phyloP scores from a whole-genome alignment of 2,113 vertebrate species.

The Stegastes partitus region DNA sequence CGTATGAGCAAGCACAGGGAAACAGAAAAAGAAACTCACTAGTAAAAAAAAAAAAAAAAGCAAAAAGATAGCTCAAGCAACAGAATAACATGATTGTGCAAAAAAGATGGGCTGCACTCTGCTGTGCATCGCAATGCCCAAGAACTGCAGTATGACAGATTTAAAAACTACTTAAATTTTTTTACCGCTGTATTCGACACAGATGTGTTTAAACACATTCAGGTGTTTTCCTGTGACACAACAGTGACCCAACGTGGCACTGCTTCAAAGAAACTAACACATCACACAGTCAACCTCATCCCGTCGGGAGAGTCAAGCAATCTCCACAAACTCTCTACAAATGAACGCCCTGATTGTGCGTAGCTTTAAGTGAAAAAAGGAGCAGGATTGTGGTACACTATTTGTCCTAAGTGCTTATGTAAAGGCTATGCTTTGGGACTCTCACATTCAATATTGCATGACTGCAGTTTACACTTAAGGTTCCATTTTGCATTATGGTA shows the following conservation, averaged over 20 bases:
- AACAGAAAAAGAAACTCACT: slow-evolving; percentile 20
- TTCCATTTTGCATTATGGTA: slow-evolving; percentile 78
- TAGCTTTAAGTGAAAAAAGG: slow-evolving; percentile 78
- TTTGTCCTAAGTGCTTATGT: slow-evolving; percentile 81
- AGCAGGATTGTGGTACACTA: slow-evolving; percentile 65
- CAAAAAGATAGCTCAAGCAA: slow-evolving; percentile 34
- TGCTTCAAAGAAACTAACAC: slow-evolving; percentile 54
- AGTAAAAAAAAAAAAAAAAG: slow-evolving; percentile 30
- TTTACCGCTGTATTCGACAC: slow-evolving; percentile 21
- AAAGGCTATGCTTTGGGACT: slow-evolving; percentile 81
- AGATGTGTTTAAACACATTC: slow-evolving; percentile 48
- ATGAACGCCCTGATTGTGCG: slow-evolving; percentile 83
- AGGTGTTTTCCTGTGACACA: slow-evolving; percentile 41
- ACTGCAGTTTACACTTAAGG: slow-evolving; percentile 79
- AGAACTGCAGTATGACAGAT: slow-evolving; percentile 42
- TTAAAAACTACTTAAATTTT: slow-evolving; percentile 28
- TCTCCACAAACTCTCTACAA: slow-evolving; percentile 54
- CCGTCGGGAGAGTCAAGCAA: slow-evolving; percentile 46
- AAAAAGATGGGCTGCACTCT: slow-evolving; percentile 55
- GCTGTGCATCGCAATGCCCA: slow-evolving; percentile 59
- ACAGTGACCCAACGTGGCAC: slow-evolving; percentile 44
- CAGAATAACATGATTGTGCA: slow-evolving; percentile 64
- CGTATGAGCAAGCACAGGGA: slow-evolving; percentile 33
- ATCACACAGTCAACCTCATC: slow-evolving; percentile 58
- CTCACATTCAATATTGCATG: slow-evolving; percentile 78